phyloP scores from a whole-genome alignment of 2,797 vertebrate species.

The Ptychadena robeensis region DNA sequence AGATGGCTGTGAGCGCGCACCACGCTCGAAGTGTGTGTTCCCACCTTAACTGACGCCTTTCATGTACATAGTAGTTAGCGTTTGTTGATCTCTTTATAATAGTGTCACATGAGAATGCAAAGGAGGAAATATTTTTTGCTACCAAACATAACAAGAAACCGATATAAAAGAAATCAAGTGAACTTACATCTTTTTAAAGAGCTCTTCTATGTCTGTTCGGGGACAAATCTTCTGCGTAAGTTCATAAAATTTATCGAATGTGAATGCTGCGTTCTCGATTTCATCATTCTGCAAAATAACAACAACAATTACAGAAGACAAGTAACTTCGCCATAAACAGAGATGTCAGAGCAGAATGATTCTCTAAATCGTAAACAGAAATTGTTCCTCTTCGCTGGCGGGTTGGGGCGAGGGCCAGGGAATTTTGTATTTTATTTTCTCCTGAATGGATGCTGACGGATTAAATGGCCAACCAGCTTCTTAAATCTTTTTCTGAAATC shows the following conservation, averaged over 20 bases:
- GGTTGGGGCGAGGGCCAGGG: no score
- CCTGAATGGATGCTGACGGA: background rate
- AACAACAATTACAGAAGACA: background rate
- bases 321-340: background rate
- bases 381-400: background rate
- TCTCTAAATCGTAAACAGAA: background rate
- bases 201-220: slow-evolving; percentile 97
- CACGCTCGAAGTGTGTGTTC: no score
- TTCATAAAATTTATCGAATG: slow-evolving; percentile 96
- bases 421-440: no score
- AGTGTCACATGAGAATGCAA: no score
- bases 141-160: no score
- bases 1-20: no score
- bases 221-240: slow-evolving; percentile 99
- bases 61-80: no score
- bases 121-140: no score
- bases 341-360: background rate
- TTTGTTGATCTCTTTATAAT: no score
- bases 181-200: slow-evolving; percentile 97
- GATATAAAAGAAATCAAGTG: background rate
- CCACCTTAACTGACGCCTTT: no score
- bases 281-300: slow-evolving; percentile 89
- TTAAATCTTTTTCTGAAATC: background rate
- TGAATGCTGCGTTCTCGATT: slow-evolving; percentile 91
- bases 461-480: background rate